phyloP scores from a whole-genome alignment of 2,797 vertebrate species.

The Xenentodon cancila region DNA sequence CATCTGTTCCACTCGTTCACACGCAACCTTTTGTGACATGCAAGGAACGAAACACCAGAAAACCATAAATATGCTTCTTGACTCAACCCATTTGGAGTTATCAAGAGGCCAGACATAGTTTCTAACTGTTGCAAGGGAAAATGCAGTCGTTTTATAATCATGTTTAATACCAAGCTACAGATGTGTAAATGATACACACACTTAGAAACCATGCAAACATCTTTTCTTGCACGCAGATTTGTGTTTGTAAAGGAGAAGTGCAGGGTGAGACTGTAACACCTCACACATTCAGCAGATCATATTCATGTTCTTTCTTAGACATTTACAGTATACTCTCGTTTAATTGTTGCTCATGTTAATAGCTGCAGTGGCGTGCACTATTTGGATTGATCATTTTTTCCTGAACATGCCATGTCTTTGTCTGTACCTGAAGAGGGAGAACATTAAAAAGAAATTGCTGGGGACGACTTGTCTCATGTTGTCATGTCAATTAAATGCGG shows the following conservation, averaged over 20 bases:
- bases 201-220: no score
- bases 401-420: no score
- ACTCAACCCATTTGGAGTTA: not conserved
- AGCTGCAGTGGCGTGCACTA: no score
- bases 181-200: not conserved
- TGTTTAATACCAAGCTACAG: not conserved
- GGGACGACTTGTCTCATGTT: not conserved
- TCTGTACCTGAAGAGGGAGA: not conserved
- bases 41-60: no score
- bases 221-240: no score
- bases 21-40: not conserved
- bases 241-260: no score
- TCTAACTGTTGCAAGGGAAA: not conserved
- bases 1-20: slow-evolving; percentile 18
- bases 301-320: no score
- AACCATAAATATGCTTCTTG: not conserved
- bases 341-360: no score
- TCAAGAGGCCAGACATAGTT: not conserved
- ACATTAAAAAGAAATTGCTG: not conserved
- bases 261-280: no score
- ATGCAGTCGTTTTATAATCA: not conserved
- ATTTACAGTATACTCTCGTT: no score
- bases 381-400: no score
- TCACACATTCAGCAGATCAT: no score
- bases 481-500: not conserved